A percentile compares a stretch with the other conserved stretches of the same genome.
phyloP scores from a whole-genome alignment of 2,113 vertebrate genomes.

The Eleginops maclovinus region DNA sequence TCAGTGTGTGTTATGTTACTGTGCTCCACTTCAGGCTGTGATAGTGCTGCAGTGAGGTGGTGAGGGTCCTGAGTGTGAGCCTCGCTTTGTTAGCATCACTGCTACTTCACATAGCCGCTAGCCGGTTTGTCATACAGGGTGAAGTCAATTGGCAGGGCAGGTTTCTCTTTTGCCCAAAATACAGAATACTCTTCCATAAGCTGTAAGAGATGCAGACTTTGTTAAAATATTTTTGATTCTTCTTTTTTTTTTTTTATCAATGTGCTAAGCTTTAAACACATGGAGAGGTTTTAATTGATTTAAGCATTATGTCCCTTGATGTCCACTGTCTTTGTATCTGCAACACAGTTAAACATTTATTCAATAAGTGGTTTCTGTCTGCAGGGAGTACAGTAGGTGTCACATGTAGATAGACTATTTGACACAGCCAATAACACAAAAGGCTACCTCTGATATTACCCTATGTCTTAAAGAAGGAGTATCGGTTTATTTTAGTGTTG shows the following conservation, averaged over 20 bases:
- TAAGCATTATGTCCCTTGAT: constrained; percentile 1
- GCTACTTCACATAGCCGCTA: background rate
- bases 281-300: constrained; percentile 22
- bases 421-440: background rate
- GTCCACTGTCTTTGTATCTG: background rate
- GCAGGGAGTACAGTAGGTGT: background rate
- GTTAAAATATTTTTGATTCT: too few relatives aligned
- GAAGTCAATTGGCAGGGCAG: background rate
- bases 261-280: too few relatives aligned
- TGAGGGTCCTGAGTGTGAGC: background rate
- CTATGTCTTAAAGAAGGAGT: background rate
- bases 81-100: constrained; percentile 23
- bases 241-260: too few relatives aligned
- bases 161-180: too few relatives aligned
- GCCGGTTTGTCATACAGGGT: background rate
- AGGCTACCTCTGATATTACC: too few relatives aligned
- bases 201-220: too few relatives aligned
- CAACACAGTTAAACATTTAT: background rate
- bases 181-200: too few relatives aligned
- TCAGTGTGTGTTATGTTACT: background rate
- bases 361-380: background rate
- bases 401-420: background rate
- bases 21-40: background rate
- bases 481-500: background rate
- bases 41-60: background rate